phyloP scores from a whole-genome alignment of 2,888 invertebrate species.

The Rhodophaea formosa region DNA sequence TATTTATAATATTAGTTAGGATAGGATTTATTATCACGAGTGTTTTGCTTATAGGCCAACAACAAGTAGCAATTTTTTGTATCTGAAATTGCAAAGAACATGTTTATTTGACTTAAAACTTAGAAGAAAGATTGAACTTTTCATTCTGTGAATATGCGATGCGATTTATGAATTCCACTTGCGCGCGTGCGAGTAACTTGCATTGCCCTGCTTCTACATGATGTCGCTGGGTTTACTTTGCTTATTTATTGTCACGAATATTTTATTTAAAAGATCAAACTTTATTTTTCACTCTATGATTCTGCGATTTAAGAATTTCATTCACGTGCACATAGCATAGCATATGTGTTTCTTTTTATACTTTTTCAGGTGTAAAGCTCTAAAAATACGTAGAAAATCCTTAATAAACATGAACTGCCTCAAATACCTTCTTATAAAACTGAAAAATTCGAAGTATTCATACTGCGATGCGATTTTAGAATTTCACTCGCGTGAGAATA shows the following conservation, averaged over 20 bases:
- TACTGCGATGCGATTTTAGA: conserved; percentile 39
- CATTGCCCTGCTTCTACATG: conserved; percentile 24
- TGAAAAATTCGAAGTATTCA: conserved; percentile 16
- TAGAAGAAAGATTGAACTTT: too few relatives aligned
- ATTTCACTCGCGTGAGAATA: conserved; percentile 43
- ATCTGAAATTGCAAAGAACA: too few relatives aligned
- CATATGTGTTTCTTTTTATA: too few relatives aligned
- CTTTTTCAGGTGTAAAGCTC: too few relatives aligned
- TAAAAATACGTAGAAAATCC: not conserved
- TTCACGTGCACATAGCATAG: too few relatives aligned
- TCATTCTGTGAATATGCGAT: too few relatives aligned
- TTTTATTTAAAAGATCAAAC: too few relatives aligned
- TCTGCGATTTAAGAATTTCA: too few relatives aligned
- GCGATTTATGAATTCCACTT: conserved; percentile 42
- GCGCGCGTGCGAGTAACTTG: conserved; percentile 41
- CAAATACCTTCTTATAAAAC: not conserved
- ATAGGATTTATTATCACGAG: conserved; percentile 17
- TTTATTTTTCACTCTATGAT: too few relatives aligned
- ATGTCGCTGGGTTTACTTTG: conserved; percentile 11
- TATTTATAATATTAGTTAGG: too few relatives aligned
- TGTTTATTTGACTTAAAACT: too few relatives aligned
- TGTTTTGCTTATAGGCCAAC: not conserved
- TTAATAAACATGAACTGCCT: not conserved
- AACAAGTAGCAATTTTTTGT: too few relatives aligned
- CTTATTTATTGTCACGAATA: conserved; percentile 17